Evolutionary conservation across 2,888 invertebrate species (phyloP), one percentile per base, ranked within the genome.

Genomic region (Meiosimyza platycephala): DNA sequence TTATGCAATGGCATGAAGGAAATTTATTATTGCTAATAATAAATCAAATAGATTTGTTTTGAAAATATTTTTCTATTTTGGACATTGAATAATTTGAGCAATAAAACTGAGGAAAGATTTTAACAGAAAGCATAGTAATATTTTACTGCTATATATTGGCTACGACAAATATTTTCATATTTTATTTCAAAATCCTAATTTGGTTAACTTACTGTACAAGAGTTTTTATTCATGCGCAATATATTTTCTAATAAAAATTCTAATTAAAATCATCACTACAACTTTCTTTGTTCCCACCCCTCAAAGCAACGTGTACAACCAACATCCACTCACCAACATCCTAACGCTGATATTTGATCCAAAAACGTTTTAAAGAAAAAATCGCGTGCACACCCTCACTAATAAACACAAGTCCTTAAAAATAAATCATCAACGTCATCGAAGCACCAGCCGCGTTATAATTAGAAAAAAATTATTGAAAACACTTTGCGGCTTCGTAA

Each of bases 21-120:
- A 71, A 77, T 77, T 78, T 77, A 77, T 78, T 77, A 78, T 77
- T 77, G 76, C 76, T 77, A 74, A 75, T 76, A 77, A 78, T 78
- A 78, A 78, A 78, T 78, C 78, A 78, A 77, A 77, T 71, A 75
- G 66, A 71, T 78, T 72, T 71, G 62, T 72, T 64, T 68, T 72
- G 64, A 51, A 74, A 72, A 73, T 62, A 50, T 52, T 22, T 54
- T 70, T 59, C 40, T 9, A 40, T 40, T 40, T 40, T 9, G 9
- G 40, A 40, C 40, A 9, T 40, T 40, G 40, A 40, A 9, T 40
- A 40, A 40, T 40, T 40, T 40, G 5, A 9, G 40, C 40, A 40
- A 40, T 40, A 40, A 40, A 40, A 40, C 40, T 40, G 40, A 9
- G 40, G 9, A 40, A 40, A 40, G 1, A 9, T 40, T 40, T 40